These are phyloP conservation scores for Hydrolagus colliei DNA, from an alignment of 2,797 vertebrate species.

Conservation along the genomic window DNA sequence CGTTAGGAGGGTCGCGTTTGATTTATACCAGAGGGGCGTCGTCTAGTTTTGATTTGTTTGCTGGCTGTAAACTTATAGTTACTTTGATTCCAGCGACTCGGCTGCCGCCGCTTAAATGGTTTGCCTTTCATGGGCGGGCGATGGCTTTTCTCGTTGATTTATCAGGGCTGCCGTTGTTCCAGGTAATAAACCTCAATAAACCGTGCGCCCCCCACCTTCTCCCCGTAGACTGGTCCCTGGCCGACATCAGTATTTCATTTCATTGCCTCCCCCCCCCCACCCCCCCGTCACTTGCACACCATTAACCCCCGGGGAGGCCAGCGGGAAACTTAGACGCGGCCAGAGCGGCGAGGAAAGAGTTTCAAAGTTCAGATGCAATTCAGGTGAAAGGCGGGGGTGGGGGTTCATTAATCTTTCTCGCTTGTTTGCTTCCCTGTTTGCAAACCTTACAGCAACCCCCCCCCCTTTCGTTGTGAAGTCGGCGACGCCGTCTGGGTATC, in stretches of 20 bases:
- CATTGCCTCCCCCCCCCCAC: too few relatives aligned
- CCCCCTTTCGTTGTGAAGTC: too few relatives aligned
- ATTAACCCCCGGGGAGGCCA: background rate
- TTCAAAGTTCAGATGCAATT: background rate
- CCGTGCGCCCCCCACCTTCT: background rate
- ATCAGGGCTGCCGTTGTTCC: background rate
- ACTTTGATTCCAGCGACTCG: slow-evolving; percentile 25
- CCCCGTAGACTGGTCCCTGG: background rate
- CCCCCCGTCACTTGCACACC: background rate
- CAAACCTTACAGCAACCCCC: too few relatives aligned
- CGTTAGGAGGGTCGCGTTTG: background rate
- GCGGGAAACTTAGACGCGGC: background rate
- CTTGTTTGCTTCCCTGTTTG: too few relatives aligned
- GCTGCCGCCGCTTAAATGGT: slow-evolving; percentile 9
- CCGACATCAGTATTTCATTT: slow-evolving; percentile 1
- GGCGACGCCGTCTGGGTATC: too few relatives aligned
- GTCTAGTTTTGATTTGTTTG: slow-evolving; percentile 7
- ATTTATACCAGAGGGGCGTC: slow-evolving; percentile 26
- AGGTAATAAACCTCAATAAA: background rate
- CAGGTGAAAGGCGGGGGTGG: background rate
- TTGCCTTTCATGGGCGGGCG: background rate
- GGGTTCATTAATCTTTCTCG: background rate
- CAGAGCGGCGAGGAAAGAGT: background rate
- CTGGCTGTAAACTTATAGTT: slow-evolving; percentile 21
- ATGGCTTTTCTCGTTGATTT: slow-evolving; percentile 18